These are phyloP conservation scores for Drosophila prosaltans DNA, from an alignment of 1,140 invertebrate genomes.

Conservation along the genomic window DNA sequence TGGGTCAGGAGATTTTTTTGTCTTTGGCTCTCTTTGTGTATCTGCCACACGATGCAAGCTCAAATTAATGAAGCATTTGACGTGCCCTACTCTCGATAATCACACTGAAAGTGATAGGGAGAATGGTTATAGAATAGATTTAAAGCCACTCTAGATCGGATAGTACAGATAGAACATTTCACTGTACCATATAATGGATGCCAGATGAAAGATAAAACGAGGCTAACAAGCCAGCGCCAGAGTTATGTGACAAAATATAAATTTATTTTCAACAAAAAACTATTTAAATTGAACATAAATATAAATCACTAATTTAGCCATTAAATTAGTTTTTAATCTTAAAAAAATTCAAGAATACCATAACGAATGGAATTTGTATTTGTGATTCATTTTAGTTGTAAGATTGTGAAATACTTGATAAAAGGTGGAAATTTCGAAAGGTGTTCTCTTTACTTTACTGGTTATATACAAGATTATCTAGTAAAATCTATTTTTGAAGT, in stretches of 20 bases:
- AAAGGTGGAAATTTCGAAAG: no score
- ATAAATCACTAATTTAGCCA: no score
- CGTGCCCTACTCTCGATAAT: conserved; percentile 65
- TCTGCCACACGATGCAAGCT: conserved; percentile 37
- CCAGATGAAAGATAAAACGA: conserved; percentile 17
- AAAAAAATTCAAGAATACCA: background rate
- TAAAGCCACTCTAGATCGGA: conserved; percentile 7
- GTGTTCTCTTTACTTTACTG: no score
- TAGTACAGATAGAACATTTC: conserved; percentile 2
- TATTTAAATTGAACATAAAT: no score
- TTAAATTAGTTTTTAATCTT: no score
- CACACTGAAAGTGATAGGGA: conserved; percentile 54
- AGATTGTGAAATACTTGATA: no score
- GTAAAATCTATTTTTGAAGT: no score
- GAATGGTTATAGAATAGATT: conserved; percentile 21
- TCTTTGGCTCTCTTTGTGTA: conserved; percentile 4
- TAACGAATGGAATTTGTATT: conserved; percentile 22
- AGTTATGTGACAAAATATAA: background rate
- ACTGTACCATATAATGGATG: conserved; percentile 17
- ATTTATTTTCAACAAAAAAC: background rate
- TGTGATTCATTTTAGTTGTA: no score
- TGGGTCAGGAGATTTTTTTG: conserved; percentile 61
- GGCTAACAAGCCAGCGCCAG: background rate
- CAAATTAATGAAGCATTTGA: conserved; percentile 67
- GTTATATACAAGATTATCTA: no score